phyloP scores from a whole-genome alignment of 1,140 invertebrate genomes.

The Thaumatotibia leucotreta region DNA sequence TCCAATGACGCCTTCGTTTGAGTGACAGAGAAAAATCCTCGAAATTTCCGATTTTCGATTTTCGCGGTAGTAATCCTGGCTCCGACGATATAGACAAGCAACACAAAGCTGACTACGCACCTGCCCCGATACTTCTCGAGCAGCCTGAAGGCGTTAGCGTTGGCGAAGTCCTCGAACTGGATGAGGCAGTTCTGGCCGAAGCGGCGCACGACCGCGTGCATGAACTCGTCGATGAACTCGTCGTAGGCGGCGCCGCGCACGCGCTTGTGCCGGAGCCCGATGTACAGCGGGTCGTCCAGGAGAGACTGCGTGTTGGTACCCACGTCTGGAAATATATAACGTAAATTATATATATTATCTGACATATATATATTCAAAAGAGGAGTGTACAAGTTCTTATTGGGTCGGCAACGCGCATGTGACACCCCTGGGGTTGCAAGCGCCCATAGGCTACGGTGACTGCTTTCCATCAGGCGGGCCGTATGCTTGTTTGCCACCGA shows the following conservation, averaged over 20 bases:
- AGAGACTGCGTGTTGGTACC: constrained; percentile 94
- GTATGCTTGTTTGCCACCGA: too few relatives aligned
- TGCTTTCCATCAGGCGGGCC: too few relatives aligned
- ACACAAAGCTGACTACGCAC: constrained; percentile 31
- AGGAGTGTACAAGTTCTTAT: too few relatives aligned
- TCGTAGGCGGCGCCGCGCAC: constrained; percentile 91
- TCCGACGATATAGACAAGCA: background rate
- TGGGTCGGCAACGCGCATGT: too few relatives aligned
- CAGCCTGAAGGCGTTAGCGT: constrained; percentile 92
- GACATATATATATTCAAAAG: too few relatives aligned
- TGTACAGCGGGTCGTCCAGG: constrained; percentile 93
- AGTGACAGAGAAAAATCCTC: too few relatives aligned
- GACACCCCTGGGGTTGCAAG: too few relatives aligned
- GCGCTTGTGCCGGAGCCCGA: constrained; percentile 91
- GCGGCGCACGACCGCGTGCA: constrained; percentile 91
- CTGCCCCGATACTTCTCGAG: constrained; percentile 88
- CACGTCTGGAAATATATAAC: constrained; percentile 78
- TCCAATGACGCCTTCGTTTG: too few relatives aligned
- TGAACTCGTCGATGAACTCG: constrained; percentile 97
- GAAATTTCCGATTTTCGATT: too few relatives aligned
- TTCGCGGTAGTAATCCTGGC: too few relatives aligned
- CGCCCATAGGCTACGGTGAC: too few relatives aligned
- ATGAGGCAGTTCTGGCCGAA: constrained; percentile 90
- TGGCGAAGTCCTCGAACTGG: constrained; percentile 97
- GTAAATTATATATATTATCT: too few relatives aligned